These are phyloP conservation scores for Hipposideros armiger DNA, from an alignment of 2,113 vertebrate genomes.

Conservation along the genomic window DNA sequence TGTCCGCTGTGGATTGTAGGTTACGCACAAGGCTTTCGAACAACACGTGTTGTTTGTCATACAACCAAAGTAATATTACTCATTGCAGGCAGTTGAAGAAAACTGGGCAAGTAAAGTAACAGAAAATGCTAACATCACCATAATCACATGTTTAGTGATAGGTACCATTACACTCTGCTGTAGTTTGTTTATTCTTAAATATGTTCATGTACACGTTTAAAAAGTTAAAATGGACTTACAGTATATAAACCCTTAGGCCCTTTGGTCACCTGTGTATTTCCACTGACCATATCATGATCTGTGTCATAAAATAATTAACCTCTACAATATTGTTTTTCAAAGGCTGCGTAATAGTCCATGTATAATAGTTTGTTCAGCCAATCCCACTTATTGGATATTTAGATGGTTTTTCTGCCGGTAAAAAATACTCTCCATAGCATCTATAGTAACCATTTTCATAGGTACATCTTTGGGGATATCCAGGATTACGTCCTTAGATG, in stretches of 20 bases:
- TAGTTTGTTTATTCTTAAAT: not conserved
- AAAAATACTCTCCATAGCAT: not conserved
- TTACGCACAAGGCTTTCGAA: not conserved
- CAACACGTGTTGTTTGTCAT: not conserved
- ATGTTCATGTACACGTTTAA: too few species aligned
- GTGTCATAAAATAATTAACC: not conserved
- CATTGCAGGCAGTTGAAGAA: not conserved
- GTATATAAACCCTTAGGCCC: not conserved
- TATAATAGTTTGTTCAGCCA: not conserved
- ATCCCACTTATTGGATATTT: not conserved
- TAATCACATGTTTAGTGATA: too few species aligned
- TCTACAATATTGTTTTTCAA: not conserved
- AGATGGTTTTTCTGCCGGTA: not conserved
- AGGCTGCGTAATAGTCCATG: not conserved
- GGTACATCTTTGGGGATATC: not conserved
- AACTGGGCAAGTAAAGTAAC: not conserved
- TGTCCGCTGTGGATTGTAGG: accelerated
- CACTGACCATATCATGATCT: not conserved
- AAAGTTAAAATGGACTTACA: not conserved
- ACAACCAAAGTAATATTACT: not conserved
- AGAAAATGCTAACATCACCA: not conserved
- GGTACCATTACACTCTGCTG: not conserved
- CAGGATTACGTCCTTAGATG: not conserved
- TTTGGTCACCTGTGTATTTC: not conserved
- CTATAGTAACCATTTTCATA: not conserved